Base-by-base conservation (phyloP, 2,113 vertebrate genomes). In the Capreolus pygargus region DNA sequence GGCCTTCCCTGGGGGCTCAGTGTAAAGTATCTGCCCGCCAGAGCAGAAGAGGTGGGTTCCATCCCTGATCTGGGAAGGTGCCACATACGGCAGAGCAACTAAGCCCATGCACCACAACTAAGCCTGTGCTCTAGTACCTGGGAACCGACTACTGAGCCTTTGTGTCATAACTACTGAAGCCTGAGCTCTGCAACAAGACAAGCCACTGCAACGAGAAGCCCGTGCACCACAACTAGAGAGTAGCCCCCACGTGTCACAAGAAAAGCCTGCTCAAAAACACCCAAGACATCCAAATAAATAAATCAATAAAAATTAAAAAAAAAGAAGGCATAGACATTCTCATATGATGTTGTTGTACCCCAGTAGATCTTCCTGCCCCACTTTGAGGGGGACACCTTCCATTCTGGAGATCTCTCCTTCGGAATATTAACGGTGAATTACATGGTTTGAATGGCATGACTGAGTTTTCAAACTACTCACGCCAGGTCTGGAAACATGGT, bases 361-460 rank as follows among this genome's bases (percentile, higher is more conserved):
- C 7, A 81, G 3, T 43, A 47, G 79, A 39, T 70, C 52, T 14
- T 76, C 23, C 36, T 76, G 52, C 43, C 47, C 6, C 60, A 17
- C 54, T 94, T 88, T 58, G 17, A 27, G 30, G 6, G 52, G 39
- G 67, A n/a, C 27, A 47, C 30, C 47, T 85, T 43, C 45, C 30
- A 55, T 36, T 97, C 16, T 16, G 13, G 78, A 90, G 58, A 57
- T 23, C 21, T 85, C 16, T 64, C 15, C 30, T 85, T 97, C 33
- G 14, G 87, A 96, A 84, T 94, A 92, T 61, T 67, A 86, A 94
- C 60, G 85, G 79, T 12, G 45, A 96, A 81, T 94, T 83, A 45
- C 54, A 85, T 19, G n/a, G 43, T 79, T 50, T 60, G 86, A 89
- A 82, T 45, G 85, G 91, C 91, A 88, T 47, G 67, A 90, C 33